A percentile compares a stretch with the other conserved stretches of the same genome.
Conservation (phyloP, 1,140 invertebrate genomes). For the Scaptomyza graminum region DNA sequence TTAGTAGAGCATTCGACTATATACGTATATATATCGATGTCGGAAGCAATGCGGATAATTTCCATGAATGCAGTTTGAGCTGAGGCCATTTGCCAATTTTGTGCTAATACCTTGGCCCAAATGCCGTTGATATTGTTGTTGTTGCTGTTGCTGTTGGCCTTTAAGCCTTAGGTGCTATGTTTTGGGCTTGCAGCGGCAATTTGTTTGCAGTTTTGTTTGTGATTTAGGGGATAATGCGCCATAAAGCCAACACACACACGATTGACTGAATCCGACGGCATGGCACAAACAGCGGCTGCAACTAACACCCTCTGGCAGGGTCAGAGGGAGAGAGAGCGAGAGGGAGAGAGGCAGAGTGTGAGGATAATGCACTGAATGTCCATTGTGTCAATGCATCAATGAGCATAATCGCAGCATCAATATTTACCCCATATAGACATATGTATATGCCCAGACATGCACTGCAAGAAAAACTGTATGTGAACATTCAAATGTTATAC, state of each 20-base stretch:
- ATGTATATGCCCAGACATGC: background rate
- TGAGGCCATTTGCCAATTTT: constrained; percentile 38
- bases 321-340: background rate
- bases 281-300: constrained; percentile 44
- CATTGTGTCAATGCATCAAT: constrained; percentile 76
- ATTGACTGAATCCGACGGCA: constrained; percentile 64
- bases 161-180: constrained; percentile 26
- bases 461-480: background rate
- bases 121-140: background rate
- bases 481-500: too few species aligned
- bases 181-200: constrained; percentile 56
- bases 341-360: constrained; percentile 39
- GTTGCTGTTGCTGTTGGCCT: constrained; percentile 28
- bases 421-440: constrained; percentile 59
- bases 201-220: constrained; percentile 80
- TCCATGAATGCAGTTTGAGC: background rate
- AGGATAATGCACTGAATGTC: constrained; percentile 67
- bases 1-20: constrained; percentile 16
- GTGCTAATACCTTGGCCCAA: constrained; percentile 1
- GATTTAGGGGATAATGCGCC: constrained; percentile 79
- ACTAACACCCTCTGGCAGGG: constrained; percentile 38
- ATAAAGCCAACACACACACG: constrained; percentile 80
- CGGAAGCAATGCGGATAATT: constrained; percentile 12
- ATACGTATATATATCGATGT: constrained; percentile 21
- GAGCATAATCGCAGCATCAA: constrained; percentile 76